These are phyloP conservation scores for Stenotaenia linearis DNA, from an alignment of 2,888 invertebrate genomes.

Conservation along the genomic window DNA sequence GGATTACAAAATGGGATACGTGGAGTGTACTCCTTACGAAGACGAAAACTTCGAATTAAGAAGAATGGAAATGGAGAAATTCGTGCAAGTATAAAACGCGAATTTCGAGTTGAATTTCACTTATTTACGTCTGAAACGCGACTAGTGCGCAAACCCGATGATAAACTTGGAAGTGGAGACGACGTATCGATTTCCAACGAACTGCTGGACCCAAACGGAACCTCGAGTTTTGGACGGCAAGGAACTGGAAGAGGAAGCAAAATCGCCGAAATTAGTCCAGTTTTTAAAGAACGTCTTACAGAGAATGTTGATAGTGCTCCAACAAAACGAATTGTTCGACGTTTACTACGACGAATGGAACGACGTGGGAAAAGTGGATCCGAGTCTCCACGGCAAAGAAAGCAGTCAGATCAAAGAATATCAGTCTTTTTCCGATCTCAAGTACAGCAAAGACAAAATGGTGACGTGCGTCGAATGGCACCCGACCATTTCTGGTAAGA, in stretches of 20 bases:
- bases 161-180: not conserved
- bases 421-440: slow-evolving; percentile 6
- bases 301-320: not conserved
- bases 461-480: slow-evolving; percentile 14
- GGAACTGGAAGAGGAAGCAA: not conserved
- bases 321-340: slow-evolving; percentile 8
- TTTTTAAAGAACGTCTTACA: not conserved
- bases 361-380: not conserved
- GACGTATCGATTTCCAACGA: not conserved
- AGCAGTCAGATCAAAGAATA: slow-evolving; percentile 24
- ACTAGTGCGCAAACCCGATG: not conserved
- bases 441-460: slow-evolving; percentile 29
- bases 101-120: not conserved
- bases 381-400: not conserved
- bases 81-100: not conserved
- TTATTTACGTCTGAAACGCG: too few species aligned
- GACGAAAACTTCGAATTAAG: not conserved
- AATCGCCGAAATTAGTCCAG: not conserved
- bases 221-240: not conserved
- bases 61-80: not conserved
- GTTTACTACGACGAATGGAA: not conserved
- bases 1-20: not conserved
- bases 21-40: not conserved
- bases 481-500: slow-evolving; percentile 3
- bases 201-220: not conserved